These are phyloP conservation scores for Polydrusus pterygomalis DNA, from an alignment of 2,888 invertebrate species.

Conservation along the genomic window DNA sequence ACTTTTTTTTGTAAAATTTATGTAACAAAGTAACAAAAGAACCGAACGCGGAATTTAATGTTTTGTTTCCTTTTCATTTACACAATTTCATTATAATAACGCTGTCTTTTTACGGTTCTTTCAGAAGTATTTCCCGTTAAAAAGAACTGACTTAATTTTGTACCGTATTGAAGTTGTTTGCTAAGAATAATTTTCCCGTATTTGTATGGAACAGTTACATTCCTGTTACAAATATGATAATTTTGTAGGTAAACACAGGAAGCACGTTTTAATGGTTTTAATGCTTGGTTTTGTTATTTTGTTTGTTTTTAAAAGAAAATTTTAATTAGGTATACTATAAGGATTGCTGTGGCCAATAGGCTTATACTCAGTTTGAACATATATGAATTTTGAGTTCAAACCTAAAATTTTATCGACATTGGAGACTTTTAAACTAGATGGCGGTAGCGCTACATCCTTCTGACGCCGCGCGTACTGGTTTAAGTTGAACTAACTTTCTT, in stretches of 20 bases:
- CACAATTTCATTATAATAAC: constrained; percentile 6
- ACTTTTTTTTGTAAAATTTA: neutral
- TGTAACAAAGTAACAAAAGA: constrained; percentile 5
- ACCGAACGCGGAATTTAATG: constrained; percentile 2
- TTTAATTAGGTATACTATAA: too few species aligned
- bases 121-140: constrained; percentile 3
- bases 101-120: constrained; percentile 1
- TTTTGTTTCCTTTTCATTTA: constrained; percentile 10
- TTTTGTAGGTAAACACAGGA: neutral
- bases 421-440: too few species aligned
- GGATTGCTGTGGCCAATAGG: too few species aligned
- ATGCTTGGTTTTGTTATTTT: neutral
- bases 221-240: neutral
- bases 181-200: neutral
- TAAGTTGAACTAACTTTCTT: too few species aligned
- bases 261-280: neutral
- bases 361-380: too few species aligned
- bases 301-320: neutral
- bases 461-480: too few species aligned
- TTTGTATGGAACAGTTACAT: neutral
- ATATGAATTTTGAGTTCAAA: too few species aligned
- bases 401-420: too few species aligned
- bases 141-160: constrained; percentile 9
- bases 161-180: neutral
- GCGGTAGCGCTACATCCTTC: too few species aligned